These are phyloP conservation scores for Polyploca ridens DNA, from an alignment of 2,888 invertebrate species.

Conservation along the genomic window DNA sequence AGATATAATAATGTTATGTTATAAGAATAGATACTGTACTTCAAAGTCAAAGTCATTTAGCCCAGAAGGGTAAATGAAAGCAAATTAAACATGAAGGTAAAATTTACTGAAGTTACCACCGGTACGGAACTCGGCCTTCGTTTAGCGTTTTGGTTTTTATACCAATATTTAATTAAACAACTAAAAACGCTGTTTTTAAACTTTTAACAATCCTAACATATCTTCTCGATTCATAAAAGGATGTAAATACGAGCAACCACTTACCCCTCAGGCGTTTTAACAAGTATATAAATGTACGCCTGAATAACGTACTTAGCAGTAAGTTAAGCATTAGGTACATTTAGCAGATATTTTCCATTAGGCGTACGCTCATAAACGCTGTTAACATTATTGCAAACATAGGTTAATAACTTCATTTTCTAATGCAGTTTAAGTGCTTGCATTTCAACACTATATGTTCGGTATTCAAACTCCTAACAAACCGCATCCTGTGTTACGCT, in stretches of 20 bases:
- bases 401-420: conserved; percentile 47
- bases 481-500: conserved; percentile 26
- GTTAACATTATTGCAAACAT: conserved; percentile 14
- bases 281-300: conserved; percentile 36
- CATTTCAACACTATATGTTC: conserved; percentile 27
- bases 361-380: conserved; percentile 24
- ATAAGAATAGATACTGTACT: too few species aligned
- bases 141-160: too few species aligned
- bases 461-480: conserved; percentile 41
- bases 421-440: conserved; percentile 48
- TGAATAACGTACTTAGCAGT: conserved; percentile 49
- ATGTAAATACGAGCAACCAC: not conserved
- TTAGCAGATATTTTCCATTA: conserved; percentile 53
- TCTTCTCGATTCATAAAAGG: too few species aligned
- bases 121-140: too few species aligned
- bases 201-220: not conserved
- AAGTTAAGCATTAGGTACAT: conserved; percentile 32
- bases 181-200: not conserved
- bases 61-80: too few species aligned
- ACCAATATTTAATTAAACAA: too few species aligned
- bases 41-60: too few species aligned
- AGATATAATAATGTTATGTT: too few species aligned
- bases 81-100: too few species aligned
- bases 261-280: conserved; percentile 7
- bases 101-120: too few species aligned